Evolutionary conservation across 2,113 vertebrate species (phyloP), one percentile per base, ranked within the genome.

Genomic region (Lasiurus cinereus): DNA sequence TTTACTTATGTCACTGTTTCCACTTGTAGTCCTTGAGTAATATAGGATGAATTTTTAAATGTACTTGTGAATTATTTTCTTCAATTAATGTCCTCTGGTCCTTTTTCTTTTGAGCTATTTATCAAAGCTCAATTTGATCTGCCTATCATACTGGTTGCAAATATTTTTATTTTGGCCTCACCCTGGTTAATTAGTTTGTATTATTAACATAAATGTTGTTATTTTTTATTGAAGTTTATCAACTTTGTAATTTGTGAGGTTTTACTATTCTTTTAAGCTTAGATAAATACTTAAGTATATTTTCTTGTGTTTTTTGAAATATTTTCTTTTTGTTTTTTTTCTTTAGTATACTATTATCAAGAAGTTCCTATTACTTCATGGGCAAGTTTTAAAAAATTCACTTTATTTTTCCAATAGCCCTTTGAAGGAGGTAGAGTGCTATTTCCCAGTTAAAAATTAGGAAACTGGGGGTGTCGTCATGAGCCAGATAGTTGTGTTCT

Each of bases 351-450:
- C 31, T 33, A 5, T 89, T 39, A 83, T 24, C 13, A 93, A 16
- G 31, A 87, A 66, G 29, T 89, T 86, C 50, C 33, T 89, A 54
- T 52, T 14, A 64, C n/a, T 80, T 84, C 21, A 43, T 77, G 83
- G 64, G 39, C 50, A 83, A 43, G n/a, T 52, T 96, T 96, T 96
- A 88, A 87, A 96, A 97, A 95, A 80, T 96, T 46, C 46, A 46
- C 46, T 46, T 46, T 46, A 46, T 46, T 46, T 46, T 46, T 10
- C 46, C 10, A 46, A 10, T 46, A 46, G 46, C 46, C 46, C 46
- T 46, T 46, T 46, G 46, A 46, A 46, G 46, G 46, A 46, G 10
- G 46, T 46, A 46, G 46, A 46, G 46, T 46, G 46, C 46, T 46
- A 46, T 46, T 85, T 27, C 50, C 64, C 66, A 52, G 7, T 62